Base-by-base conservation (phyloP, 2,113 vertebrate genomes). In the Limnothrissa miodon region DNA sequence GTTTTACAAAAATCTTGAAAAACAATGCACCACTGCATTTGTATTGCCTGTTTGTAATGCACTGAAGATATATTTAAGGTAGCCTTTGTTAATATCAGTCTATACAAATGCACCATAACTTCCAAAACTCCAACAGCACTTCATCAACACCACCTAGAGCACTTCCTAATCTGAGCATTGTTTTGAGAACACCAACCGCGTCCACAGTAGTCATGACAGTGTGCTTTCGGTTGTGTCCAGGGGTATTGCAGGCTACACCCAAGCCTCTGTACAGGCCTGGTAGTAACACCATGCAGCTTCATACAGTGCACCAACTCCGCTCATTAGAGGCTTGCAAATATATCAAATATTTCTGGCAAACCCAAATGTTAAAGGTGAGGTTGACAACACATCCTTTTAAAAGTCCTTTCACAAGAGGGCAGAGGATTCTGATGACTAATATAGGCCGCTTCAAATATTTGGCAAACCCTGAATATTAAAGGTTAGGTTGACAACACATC, bases 131-230 rank as follows among this genome's bases (percentile, higher is more conserved):
- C 81, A 84, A 33, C 84, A 62, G 70, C 89, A 93, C 91, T 89
- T 91, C 53, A 89, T 5, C 45, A 85, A 78, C 89, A 84, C 84
- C 78, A 39, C 85, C 87, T 88, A 84, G 13, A 85, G 82, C 89
- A 90, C 90, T 70, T 92, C 83, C 90, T 85, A 85, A 44, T 45
- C 45, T 45, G n/a, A 80, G n/a, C 79, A 81, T 15, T 74, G 29
- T 33, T 74, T 74, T 36, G 66, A 74, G 33, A 36, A 74, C 25
- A 29, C 10, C 25, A 29, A 74, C 19, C 36, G 66, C 66, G 36
- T 74, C 66, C 66, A 74, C 66, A 74, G 29, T 19, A 74, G 66
- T 5, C 36, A 29, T 36, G 62, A 33, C 29, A 17, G 9, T 33
- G 15, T 33, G 11, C 62, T 70, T 70, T 70, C 11, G 7, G 11